A percentile compares a stretch with the other conserved stretches of the same genome.
phyloP scores from a whole-genome alignment of 2,888 invertebrate genomes.

The Temnothorax ravouxi region DNA sequence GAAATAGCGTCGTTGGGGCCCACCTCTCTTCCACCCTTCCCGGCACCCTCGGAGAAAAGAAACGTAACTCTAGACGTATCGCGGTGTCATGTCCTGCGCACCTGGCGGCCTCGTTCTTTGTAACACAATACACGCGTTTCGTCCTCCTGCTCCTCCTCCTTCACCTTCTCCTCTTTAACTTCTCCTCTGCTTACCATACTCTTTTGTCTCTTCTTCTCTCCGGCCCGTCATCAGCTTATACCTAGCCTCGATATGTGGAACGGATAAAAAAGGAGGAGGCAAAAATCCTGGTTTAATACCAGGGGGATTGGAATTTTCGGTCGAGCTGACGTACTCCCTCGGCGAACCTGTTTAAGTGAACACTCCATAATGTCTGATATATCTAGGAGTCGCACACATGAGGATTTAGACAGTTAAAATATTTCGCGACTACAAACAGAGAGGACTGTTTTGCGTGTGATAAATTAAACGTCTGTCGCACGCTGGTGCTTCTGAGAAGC shows the following conservation, averaged over 20 bases:
- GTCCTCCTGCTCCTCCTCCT: constrained; percentile 66
- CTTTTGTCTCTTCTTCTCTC: constrained; percentile 37
- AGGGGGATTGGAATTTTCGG: constrained; percentile 47
- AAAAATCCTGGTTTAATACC: constrained; percentile 50
- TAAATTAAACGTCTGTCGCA: constrained; percentile 8
- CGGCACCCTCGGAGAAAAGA: constrained; percentile 73
- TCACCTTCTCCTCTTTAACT: constrained; percentile 22
- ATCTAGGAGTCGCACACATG: constrained; percentile 5
- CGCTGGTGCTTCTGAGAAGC: neutral
- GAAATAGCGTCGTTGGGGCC: constrained; percentile 70
- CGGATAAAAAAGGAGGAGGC: constrained; percentile 40
- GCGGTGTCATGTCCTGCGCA: constrained; percentile 84
- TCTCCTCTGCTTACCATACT: constrained; percentile 7
- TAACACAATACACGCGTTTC: constrained; percentile 82
- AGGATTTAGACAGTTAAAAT: neutral
- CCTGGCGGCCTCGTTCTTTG: constrained; percentile 85
- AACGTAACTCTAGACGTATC: constrained; percentile 84
- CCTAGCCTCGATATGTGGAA: constrained; percentile 50
- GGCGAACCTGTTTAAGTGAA: constrained; percentile 24
- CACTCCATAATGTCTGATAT: constrained; percentile 21
- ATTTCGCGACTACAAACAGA: neutral
- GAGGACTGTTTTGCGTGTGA: neutral
- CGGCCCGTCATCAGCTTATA: constrained; percentile 53
- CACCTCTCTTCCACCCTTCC: constrained; percentile 60
- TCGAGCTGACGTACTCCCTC: constrained; percentile 27